Conservation (phyloP, 2,888 invertebrate species). For the Hymenopus coronatus region DNA sequence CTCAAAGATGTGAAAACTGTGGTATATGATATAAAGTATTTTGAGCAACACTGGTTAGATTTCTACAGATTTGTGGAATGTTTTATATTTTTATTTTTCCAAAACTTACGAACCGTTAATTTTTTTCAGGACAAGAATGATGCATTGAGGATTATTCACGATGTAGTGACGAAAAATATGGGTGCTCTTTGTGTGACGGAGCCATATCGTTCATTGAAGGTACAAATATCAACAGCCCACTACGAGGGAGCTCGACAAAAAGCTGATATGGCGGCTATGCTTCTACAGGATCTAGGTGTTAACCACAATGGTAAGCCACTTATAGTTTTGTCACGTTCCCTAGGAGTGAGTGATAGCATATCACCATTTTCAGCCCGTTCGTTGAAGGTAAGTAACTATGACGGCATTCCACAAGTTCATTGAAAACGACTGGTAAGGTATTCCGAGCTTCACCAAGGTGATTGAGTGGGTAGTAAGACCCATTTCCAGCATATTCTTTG, state of each 20-base stretch:
- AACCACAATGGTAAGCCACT: conserved; percentile 58
- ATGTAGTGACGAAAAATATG: conserved; percentile 68
- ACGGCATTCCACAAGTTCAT: background rate
- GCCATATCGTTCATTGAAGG: conserved; percentile 63
- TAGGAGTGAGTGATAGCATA: background rate
- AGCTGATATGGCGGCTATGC: conserved; percentile 72
- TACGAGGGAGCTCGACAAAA: conserved; percentile 76
- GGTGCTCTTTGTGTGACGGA: conserved; percentile 71
- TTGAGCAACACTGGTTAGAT: too few species aligned
- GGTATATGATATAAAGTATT: too few species aligned
- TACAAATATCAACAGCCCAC: conserved; percentile 65
- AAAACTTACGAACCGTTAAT: background rate
- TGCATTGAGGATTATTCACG: conserved; percentile 70
- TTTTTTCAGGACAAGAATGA: conserved; percentile 58
- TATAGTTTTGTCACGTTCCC: background rate
- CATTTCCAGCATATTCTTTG: too few species aligned
- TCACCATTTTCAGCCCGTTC: background rate
- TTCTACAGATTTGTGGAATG: too few species aligned
- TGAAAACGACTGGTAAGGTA: too few species aligned
- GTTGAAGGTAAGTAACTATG: background rate
- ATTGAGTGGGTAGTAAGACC: too few species aligned
- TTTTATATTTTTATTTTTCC: too few species aligned
- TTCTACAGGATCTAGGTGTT: conserved; percentile 70
- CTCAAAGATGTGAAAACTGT: too few species aligned
- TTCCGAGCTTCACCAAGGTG: background rate